phyloP scores from a whole-genome alignment of 2,797 vertebrate genomes.

The Peromyscus melanophrys region DNA sequence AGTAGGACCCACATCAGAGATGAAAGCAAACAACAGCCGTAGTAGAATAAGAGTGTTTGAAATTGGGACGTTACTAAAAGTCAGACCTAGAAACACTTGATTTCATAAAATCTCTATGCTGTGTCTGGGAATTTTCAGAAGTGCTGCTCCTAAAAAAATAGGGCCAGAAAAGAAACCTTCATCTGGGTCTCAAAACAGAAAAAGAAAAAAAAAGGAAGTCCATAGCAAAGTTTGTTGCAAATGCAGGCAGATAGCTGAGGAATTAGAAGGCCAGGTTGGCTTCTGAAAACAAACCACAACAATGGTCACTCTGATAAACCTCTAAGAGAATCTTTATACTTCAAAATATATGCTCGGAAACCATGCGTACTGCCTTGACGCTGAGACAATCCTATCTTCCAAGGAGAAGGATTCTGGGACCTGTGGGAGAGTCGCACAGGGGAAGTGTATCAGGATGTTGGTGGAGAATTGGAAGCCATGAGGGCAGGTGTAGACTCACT shows the following conservation, averaged over 20 bases:
- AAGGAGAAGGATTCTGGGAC: constrained; percentile 48
- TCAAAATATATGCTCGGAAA: constrained; percentile 61
- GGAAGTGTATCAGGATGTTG: constrained; percentile 63
- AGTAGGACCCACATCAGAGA: neutral
- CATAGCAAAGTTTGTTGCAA: constrained; percentile 78
- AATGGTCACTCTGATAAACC: constrained; percentile 78
- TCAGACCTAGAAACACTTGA: neutral
- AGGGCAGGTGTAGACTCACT: constrained; percentile 63
- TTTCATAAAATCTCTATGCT: constrained; percentile 19
- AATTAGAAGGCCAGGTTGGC: constrained; percentile 82
- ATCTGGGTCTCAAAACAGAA: constrained; percentile 11
- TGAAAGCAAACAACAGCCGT: neutral
- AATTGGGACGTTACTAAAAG: neutral
- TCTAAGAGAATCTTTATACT: constrained; percentile 71
- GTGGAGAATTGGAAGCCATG: neutral
- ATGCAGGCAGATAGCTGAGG: constrained; percentile 81
- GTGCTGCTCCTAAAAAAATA: neutral
- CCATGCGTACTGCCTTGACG: neutral
- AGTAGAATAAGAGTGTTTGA: neutral
- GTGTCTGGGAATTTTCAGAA: constrained; percentile 39
- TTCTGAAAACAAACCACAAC: constrained; percentile 77
- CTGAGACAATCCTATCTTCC: constrained; percentile 79
- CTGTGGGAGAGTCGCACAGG: constrained; percentile 72
- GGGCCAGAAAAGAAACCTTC: neutral
- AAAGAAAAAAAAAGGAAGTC: neutral